These are phyloP conservation scores for Podargus strigoides DNA, from an alignment of 2,797 vertebrate genomes.

Conservation along the genomic window DNA sequence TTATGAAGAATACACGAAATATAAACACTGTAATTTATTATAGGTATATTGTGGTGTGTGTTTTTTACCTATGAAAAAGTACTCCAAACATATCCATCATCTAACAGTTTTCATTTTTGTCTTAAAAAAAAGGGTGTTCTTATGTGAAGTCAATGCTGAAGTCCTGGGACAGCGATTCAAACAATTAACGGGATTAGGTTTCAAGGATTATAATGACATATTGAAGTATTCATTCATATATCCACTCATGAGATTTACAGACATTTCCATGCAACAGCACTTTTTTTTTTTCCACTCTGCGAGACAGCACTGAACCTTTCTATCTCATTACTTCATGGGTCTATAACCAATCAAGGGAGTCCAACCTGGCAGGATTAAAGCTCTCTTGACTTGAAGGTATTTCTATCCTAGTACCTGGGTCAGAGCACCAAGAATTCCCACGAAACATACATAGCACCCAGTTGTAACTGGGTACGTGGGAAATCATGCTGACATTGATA, in stretches of 20 bases:
- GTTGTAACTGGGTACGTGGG: background rate
- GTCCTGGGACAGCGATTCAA: background rate
- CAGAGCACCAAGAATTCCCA: background rate
- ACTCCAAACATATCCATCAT: background rate
- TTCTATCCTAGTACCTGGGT: background rate
- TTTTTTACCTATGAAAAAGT: background rate
- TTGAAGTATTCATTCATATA: background rate
- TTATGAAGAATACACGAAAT: background rate
- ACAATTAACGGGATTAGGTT: fast-evolving
- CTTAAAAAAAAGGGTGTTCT: background rate
- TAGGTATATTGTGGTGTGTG: background rate
- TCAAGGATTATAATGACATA: background rate
- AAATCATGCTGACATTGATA: background rate
- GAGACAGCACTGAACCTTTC: background rate
- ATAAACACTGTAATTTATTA: background rate
- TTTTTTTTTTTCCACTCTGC: background rate
- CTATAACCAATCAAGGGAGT: background rate
- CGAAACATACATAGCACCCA: background rate
- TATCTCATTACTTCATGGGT: background rate
- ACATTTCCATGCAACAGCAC: background rate
- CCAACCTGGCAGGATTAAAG: background rate
- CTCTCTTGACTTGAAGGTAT: background rate
- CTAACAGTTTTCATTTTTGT: background rate
- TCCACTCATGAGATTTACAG: background rate
- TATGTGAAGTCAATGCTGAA: background rate